Base-by-base conservation (phyloP, 2,888 invertebrate genomes). In the Ormyrus pomaceus region DNA sequence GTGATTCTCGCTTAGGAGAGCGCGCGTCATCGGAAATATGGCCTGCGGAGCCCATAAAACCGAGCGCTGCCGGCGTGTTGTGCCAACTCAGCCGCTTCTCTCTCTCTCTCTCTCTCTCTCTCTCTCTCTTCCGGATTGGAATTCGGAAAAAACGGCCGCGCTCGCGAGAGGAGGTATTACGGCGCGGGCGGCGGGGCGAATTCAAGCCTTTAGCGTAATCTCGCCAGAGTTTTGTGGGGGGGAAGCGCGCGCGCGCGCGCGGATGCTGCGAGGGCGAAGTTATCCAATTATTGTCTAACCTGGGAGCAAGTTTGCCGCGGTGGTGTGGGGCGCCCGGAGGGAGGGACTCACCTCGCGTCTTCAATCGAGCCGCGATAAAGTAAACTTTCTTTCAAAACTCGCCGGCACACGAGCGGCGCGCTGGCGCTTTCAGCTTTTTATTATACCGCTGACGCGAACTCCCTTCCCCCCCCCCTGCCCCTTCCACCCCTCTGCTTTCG, bases 201-300 rank as follows among this genome's bases (percentile, higher is more conserved):
- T 88, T 85, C 86, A 87, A 85, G 83, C 86, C 86, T 87, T 85
- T 84, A 84, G 85, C 85, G 85, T 86, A 85, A 86, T 86, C 84
- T 86, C 86, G 85, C 51, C 80, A 80, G 80, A 72, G 13, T 70
- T 65, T 56, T 11, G 61, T 62, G 53, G 82, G 76, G 74, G 81
- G 79, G 34, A 34, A 34, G 64, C 62, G 84, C 83, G 85, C 79
- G 82, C 59, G 5, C 13, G 69, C 56, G 46, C 48, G 51, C 53
- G 83, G 83, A 84, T 83, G 87, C 86, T 86, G 86, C 72, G 88
- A 59, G 74, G 87, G 87, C 89, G 86, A 90, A 90, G 88, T 90
- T 90, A 90, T 90, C 90, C 90, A 90, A 90, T 90, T 90, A 90
- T 90, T 90, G 90, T 90, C 90, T 90, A 90, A 89, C 90, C 90